These are phyloP conservation scores for Manis pentadactyla DNA, from an alignment of 2,797 vertebrate species.

Conservation along the genomic window DNA sequence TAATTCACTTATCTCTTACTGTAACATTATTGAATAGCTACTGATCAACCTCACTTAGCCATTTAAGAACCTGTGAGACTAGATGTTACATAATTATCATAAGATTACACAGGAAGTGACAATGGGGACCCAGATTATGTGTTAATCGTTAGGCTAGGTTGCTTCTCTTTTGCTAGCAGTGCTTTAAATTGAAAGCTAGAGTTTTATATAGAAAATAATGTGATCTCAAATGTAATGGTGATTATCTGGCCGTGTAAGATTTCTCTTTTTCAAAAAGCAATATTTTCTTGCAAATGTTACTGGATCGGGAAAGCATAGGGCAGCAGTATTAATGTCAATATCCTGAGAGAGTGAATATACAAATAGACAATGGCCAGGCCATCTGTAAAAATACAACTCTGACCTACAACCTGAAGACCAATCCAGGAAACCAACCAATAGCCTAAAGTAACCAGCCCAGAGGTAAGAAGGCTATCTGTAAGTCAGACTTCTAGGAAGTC, in stretches of 20 bases:
- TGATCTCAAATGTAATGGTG: neutral
- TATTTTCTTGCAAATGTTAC: neutral
- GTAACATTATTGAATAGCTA: neutral
- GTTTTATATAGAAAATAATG: neutral
- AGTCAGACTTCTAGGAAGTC: neutral
- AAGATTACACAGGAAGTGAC: neutral
- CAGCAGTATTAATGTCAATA: neutral
- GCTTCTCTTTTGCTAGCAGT: neutral
- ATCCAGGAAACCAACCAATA: neutral
- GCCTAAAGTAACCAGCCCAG: neutral
- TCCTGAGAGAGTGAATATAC: neutral
- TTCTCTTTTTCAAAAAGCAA: neutral
- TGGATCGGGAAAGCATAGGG: neutral
- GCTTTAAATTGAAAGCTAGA: neutral
- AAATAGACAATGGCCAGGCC: neutral
- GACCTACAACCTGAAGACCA: neutral
- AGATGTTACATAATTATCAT: neutral
- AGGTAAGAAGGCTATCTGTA: neutral
- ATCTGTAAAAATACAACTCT: neutral
- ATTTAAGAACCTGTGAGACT: neutral
- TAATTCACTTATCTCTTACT: neutral
- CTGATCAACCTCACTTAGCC: neutral
- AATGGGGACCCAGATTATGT: neutral
- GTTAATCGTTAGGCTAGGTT: neutral
- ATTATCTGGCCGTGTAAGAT: neutral